Conservation (phyloP, 2,797 vertebrate species). For the Otus scops region DNA sequence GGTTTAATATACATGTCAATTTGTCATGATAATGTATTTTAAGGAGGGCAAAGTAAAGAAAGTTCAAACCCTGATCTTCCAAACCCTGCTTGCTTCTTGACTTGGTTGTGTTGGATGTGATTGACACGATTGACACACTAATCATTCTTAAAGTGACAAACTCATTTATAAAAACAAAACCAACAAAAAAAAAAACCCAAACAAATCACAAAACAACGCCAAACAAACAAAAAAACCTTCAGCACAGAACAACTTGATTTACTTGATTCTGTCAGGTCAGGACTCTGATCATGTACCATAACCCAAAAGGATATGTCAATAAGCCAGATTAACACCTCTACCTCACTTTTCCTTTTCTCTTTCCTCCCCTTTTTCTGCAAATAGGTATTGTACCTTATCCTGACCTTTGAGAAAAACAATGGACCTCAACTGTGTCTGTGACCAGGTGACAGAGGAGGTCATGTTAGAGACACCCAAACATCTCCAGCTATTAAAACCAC, state of each 20-base stretch:
- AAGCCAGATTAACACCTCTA: background rate
- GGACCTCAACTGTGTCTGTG: background rate
- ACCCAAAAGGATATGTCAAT: background rate
- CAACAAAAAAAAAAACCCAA: background rate
- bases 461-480: background rate
- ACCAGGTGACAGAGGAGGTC: background rate
- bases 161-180: background rate
- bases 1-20: background rate
- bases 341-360: background rate
- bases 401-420: background rate
- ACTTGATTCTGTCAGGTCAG: background rate
- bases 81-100: background rate
- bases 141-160: background rate
- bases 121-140: rapidly evolving
- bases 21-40: background rate
- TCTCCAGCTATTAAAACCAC: background rate
- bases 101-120: background rate
- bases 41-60: background rate
- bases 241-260: background rate
- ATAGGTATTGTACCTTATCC: background rate
- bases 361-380: background rate
- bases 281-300: background rate
- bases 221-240: background rate
- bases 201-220: too few relatives aligned
- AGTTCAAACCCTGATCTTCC: background rate